Conservation (phyloP, 2,797 vertebrate genomes). For the Sparus aurata region DNA sequence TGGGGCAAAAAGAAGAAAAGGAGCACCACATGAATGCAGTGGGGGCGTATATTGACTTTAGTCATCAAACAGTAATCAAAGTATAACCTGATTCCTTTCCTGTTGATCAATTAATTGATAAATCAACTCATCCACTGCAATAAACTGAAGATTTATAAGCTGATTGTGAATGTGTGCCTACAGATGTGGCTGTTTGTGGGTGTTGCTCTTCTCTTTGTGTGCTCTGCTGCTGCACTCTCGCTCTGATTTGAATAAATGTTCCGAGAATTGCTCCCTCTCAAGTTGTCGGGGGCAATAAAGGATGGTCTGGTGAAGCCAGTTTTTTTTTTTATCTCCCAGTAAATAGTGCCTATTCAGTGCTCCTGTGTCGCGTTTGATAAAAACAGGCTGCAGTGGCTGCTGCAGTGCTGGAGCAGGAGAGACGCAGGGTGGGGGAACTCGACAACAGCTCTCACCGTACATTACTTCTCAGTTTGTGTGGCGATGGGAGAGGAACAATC, state of each 20-base stretch:
- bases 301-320: not conserved
- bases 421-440: slow-evolving; percentile 24
- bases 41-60: not conserved
- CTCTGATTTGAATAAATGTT: slow-evolving; percentile 34
- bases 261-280: slow-evolving; percentile 21
- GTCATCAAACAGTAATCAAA: not conserved
- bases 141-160: slow-evolving; percentile 8
- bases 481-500: too few relatives aligned
- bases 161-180: not conserved
- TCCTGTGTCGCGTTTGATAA: slow-evolving; percentile 14
- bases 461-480: slow-evolving; percentile 30
- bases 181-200: slow-evolving; percentile 4
- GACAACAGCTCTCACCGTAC: slow-evolving; percentile 23
- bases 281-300: slow-evolving; percentile 21
- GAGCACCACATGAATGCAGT: too few relatives aligned
- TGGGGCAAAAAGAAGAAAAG: too few relatives aligned
- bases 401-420: slow-evolving; percentile 20
- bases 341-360: slow-evolving; percentile 13
- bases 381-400: slow-evolving; percentile 38
- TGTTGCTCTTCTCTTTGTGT: slow-evolving; percentile 5
- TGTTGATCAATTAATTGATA: not conserved
- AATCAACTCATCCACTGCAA: not conserved
- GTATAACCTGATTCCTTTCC: not conserved
- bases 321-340: slow-evolving; percentile 28
- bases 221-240: slow-evolving; percentile 13